A percentile compares a stretch with the other conserved stretches of the same genome.
These are phyloP conservation scores for Otolemur garnettii DNA, from an alignment of 2,113 vertebrate genomes.

Conservation along the genomic window DNA sequence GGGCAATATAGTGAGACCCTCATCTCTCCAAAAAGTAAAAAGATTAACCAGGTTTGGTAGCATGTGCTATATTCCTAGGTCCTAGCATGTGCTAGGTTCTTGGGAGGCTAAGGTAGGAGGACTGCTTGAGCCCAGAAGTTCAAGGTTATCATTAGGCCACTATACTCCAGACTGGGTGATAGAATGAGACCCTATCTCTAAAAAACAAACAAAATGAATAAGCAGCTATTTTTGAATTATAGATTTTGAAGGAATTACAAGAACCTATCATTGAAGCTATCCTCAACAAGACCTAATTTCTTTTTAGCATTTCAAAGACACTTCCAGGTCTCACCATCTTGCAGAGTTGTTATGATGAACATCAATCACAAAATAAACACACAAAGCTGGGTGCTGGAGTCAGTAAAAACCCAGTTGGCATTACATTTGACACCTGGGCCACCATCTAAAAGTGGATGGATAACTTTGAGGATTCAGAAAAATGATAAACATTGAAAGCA, in stretches of 20 bases:
- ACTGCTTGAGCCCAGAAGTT: no score
- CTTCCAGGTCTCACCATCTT: background rate
- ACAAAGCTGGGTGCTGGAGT: background rate
- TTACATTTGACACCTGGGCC: background rate
- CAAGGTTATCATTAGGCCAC: no score
- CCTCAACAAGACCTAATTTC: background rate
- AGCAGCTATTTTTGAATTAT: background rate
- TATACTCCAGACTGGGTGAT: no score
- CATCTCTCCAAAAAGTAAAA: no score
- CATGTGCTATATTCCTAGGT: no score
- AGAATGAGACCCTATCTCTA: no score
- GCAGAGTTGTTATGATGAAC: background rate
- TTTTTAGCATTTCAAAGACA: background rate
- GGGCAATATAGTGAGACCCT: no score
- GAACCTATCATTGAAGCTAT: background rate
- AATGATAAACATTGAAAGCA: background rate
- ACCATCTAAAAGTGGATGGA: background rate
- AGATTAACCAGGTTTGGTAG: no score
- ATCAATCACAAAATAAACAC: no score
- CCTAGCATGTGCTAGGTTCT: no score
- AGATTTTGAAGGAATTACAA: background rate
- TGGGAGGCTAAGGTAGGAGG: no score
- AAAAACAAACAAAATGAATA: background rate
- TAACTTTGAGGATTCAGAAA: background rate
- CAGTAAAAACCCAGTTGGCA: background rate